Evolutionary conservation across 2,797 vertebrate species (phyloP).

Genomic region (Tadarida brasiliensis): DNA sequence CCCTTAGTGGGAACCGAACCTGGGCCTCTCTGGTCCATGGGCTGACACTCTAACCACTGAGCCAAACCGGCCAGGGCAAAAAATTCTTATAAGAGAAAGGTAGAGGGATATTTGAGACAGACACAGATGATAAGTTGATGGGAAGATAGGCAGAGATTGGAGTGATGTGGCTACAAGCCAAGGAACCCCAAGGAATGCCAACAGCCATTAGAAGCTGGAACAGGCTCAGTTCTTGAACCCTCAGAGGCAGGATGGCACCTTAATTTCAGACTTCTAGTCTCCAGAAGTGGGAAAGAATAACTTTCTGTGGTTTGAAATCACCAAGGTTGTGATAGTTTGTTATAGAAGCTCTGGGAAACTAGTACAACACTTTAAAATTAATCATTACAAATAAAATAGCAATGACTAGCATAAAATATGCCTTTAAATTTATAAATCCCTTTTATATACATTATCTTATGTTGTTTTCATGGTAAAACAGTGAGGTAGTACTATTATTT

Average conservation of each 20-base stretch:
- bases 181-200: no score
- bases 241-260: not conserved
- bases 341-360: not conserved
- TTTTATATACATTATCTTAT: not conserved
- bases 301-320: not conserved
- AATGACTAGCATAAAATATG: not conserved
- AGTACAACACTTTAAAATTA: not conserved
- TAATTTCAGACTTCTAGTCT: not conserved
- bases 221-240: not conserved
- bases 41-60: no score
- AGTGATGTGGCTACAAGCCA: not conserved
- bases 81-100: not conserved
- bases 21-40: no score
- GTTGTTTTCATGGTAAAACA: not conserved
- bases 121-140: not conserved
- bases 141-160: not conserved
- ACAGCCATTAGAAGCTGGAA: not conserved
- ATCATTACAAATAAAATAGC: not conserved
- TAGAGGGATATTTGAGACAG: not conserved
- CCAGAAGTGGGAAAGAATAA: slow-evolving; percentile 5
- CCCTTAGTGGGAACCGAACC: no score
- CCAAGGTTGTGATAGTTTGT: not conserved
- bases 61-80: no score
- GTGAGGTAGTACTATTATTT: not conserved
- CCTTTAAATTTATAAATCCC: not conserved